Conservation (phyloP, 2,888 invertebrate genomes). For the Ichneumoninae sp. region DNA sequence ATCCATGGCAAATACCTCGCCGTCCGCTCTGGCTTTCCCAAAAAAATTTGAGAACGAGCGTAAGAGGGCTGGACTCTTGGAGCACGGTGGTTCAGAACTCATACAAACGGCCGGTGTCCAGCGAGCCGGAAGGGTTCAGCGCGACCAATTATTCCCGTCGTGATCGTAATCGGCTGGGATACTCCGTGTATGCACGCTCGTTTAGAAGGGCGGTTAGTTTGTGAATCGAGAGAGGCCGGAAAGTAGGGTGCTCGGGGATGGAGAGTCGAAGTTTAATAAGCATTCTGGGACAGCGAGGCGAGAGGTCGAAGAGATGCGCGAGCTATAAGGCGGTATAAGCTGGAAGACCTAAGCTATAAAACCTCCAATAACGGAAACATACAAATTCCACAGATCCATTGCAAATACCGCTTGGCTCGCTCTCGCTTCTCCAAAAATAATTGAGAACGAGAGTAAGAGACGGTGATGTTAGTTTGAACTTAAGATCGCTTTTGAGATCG, state of each 20-base stretch:
- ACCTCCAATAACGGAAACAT: slow-evolving; percentile 77
- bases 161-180: slow-evolving; percentile 11
- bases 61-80: neutral
- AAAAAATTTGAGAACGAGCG: neutral
- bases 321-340: slow-evolving; percentile 28
- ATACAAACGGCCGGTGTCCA: slow-evolving; percentile 79
- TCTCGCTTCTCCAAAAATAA: neutral
- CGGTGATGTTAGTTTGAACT: too few species aligned
- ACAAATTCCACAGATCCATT: neutral
- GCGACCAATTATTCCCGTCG: slow-evolving; percentile 79
- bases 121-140: slow-evolving; percentile 43
- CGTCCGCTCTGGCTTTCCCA: slow-evolving; percentile 3
- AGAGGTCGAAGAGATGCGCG: slow-evolving; percentile 49
- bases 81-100: slow-evolving; percentile 69
- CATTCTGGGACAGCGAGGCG: slow-evolving; percentile 59
- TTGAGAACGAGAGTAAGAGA: too few species aligned
- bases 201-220: slow-evolving; percentile 46
- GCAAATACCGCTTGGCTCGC: slow-evolving; percentile 27
- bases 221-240: slow-evolving; percentile 34
- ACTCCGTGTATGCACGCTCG: slow-evolving; percentile 39
- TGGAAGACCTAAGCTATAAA: slow-evolving; percentile 77
- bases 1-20: slow-evolving; percentile 18
- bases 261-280: slow-evolving; percentile 66
- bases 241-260: slow-evolving; percentile 57
- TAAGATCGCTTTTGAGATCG: too few species aligned